phyloP scores from a whole-genome alignment of 2,888 invertebrate species.

The Ferdinandea cuprea region DNA sequence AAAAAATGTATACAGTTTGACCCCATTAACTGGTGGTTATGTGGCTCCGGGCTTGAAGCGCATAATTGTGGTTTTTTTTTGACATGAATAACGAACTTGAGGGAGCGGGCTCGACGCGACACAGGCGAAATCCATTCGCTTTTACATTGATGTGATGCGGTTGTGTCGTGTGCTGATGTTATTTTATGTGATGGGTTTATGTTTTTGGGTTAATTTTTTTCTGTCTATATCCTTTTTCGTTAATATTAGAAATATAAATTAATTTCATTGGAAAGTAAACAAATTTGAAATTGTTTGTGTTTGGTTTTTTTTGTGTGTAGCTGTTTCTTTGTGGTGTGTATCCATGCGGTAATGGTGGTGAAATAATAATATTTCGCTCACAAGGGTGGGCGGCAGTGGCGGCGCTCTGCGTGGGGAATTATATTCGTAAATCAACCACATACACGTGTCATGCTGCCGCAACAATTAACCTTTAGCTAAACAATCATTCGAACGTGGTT shows the following conservation, averaged over 20 bases:
- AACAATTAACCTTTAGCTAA: conserved; percentile 64
- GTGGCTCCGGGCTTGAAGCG: conserved; percentile 3
- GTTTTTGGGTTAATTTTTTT: conserved; percentile 24
- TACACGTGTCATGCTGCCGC: conserved; percentile 58
- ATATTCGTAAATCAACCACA: conserved; percentile 61
- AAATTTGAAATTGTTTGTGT: conserved; percentile 33
- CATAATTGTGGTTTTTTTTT: conserved; percentile 59
- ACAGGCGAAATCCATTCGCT: not conserved
- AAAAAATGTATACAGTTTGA: conserved; percentile 24
- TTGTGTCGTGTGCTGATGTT: conserved; percentile 17
- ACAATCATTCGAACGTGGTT: conserved; percentile 46
- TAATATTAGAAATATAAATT: conserved; percentile 51
- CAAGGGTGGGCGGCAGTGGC: not conserved
- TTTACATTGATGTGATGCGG: conserved; percentile 41
- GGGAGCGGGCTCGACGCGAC: not conserved
- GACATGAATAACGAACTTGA: conserved; percentile 44
- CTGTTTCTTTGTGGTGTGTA: not conserved
- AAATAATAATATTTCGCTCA: conserved; percentile 30
- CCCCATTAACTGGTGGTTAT: conserved; percentile 27
- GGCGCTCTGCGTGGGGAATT: conserved; percentile 6
- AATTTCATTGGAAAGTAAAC: conserved; percentile 57
- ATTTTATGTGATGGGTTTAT: not conserved
- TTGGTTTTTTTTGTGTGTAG: not conserved
- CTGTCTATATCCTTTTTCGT: not conserved
- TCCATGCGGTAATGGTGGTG: conserved; percentile 1